phyloP scores from a whole-genome alignment of 2,113 vertebrate genomes.

The Bombycilla garrulus region DNA sequence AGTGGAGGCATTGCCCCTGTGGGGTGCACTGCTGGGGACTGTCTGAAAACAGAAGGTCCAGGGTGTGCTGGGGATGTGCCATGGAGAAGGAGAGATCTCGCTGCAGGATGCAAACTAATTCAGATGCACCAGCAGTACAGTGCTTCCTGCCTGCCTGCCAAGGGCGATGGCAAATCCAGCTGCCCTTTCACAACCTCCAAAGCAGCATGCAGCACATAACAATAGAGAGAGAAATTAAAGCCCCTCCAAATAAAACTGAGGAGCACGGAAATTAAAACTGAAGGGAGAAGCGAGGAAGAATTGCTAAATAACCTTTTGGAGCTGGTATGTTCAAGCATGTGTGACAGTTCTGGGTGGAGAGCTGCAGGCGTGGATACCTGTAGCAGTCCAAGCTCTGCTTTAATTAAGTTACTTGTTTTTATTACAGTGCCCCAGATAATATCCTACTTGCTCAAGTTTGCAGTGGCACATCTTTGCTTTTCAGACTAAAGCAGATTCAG shows the following conservation, averaged over 20 bases:
- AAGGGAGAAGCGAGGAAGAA: background rate
- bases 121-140: background rate
- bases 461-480: background rate
- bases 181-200: background rate
- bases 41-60: background rate
- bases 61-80: background rate
- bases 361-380: background rate
- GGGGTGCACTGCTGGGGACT: background rate
- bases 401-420: background rate
- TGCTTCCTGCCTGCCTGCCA: background rate
- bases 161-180: background rate
- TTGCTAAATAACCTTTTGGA: background rate
- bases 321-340: background rate
- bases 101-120: background rate
- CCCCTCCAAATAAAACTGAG: background rate
- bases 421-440: background rate
- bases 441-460: background rate
- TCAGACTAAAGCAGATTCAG: background rate
- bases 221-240: background rate
- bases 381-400: background rate
- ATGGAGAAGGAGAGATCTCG: background rate
- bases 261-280: background rate
- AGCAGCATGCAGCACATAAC: background rate
- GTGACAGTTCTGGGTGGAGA: background rate
- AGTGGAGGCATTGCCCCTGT: background rate